Evolutionary conservation across 1,140 invertebrate species (phyloP).

Genomic region (Penaeus indicus): DNA sequence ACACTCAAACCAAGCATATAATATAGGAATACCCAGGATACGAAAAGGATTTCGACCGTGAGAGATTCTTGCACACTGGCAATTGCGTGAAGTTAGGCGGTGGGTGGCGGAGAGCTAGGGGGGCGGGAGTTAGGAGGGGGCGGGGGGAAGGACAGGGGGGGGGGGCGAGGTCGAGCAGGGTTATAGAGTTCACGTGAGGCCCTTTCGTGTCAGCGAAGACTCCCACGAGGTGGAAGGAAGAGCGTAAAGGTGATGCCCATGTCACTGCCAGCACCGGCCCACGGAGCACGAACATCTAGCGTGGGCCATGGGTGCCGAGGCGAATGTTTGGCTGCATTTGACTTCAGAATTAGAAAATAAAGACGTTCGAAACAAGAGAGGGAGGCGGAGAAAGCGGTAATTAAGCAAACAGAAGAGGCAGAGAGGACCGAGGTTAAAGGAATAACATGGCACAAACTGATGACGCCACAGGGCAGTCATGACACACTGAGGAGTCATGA

Average conservation of each 20-base stretch:
- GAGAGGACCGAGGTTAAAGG: neutral
- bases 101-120: neutral
- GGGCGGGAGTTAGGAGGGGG: slow-evolving; percentile 1
- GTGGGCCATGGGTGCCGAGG: too few relatives aligned
- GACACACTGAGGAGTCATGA: too few relatives aligned
- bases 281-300: too few relatives aligned
- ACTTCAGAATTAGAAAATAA: too few relatives aligned
- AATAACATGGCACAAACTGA: too few relatives aligned
- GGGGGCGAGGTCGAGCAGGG: neutral
- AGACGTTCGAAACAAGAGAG: neutral
- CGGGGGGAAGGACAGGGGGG: neutral
- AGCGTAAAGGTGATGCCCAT: too few relatives aligned
- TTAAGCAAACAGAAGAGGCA: neutral
- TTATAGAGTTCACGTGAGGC: too few relatives aligned
- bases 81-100: neutral
- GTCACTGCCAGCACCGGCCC: too few relatives aligned
- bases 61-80: neutral
- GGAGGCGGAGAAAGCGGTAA: neutral
- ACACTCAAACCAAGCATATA: neutral
- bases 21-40: neutral
- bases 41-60: neutral
- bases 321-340: too few relatives aligned
- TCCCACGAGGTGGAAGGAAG: too few relatives aligned
- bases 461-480: too few relatives aligned
- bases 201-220: too few relatives aligned